Evolutionary conservation across 2,113 vertebrate genomes (phyloP).

Genomic region (Spea multiplicata): DNA sequence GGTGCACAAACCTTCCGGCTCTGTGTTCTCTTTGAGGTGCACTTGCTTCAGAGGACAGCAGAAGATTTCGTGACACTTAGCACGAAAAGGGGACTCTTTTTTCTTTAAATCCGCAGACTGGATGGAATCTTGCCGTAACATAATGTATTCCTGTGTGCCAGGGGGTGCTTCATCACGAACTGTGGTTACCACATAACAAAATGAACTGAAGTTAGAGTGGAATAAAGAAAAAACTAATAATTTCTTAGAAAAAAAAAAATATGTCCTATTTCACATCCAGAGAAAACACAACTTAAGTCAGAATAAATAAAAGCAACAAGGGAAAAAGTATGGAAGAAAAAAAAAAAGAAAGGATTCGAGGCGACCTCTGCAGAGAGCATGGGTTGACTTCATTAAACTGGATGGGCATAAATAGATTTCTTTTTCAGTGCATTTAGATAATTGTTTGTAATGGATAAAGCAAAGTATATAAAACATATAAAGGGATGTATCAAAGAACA

Average conservation of each 20-base stretch:
- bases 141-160: constrained; percentile 99
- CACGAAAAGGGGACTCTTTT: constrained; percentile 99
- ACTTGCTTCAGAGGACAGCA: constrained; percentile 99
- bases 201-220: constrained; percentile 89
- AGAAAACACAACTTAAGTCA: background rate
- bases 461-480: no score
- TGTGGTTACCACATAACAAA: constrained; percentile 96
- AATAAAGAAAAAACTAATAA: constrained; percentile 55
- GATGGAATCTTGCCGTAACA: constrained; percentile 99
- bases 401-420: no score
- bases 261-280: constrained; percentile 11
- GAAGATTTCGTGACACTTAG: constrained; percentile 99
- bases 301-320: no score
- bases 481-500: no score
- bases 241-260: constrained; percentile 32
- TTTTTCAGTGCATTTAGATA: no score
- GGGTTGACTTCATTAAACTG: no score
- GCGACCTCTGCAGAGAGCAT: no score
- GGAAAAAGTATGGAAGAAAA: no score
- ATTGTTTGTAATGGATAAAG: no score
- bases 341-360: no score
- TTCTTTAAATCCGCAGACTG: constrained; percentile 99
- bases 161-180: constrained; percentile 98
- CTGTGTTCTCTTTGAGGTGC: constrained; percentile 94
- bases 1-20: constrained; percentile 97